Evolutionary conservation across 30 jellyfish, hydroid and myxozoan genomes (phyloP), one percentile per base, ranked within the genome.

Genomic region (Nemopilema nomurai): DNA sequence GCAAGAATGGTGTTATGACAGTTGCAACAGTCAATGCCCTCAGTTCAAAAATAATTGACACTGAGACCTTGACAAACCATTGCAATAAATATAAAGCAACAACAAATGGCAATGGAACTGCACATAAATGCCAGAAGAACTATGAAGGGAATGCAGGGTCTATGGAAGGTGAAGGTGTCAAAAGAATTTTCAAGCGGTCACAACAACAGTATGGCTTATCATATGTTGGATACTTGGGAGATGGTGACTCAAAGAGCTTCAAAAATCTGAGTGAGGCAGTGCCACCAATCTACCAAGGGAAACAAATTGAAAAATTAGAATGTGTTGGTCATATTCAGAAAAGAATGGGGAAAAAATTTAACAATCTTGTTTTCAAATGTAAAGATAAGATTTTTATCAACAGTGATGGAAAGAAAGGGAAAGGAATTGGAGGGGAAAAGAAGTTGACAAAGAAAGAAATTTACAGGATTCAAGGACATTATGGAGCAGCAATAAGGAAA

Each of bases 401-500:
- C 26, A 19, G 72, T 63, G 29, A 63, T 19, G 26, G 72, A 24
- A 63, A 63, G 72, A 63, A 63, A 63, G 25, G 1, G 51, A 21
- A 77, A 49, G 80, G 81, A 30, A 77, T 77, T 57, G 79, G 87
- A 27, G 76, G 87, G 22, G 51, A 77, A 77, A 53, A 24, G 20
- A 77, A 53, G 78, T 79, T 77, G 51, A 77, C 87, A 30, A 51
- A 77, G 25, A 77, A 53, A 30, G 87, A 24, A 4, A 49, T 77
- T 22, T 53, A 49, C 49, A 19, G 87, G 57, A 77, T 49, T 21
- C 87, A 77, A 53, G 87, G 87, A 57, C 82, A 77, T 49, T 77
- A 77, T 77, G 87, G 87, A 24, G 87, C 77, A 18, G 87, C 87
- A n/a, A 77, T 77, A 22, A 51, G 87, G 29, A 77, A 77, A 20